Evolutionary conservation across 1,140 invertebrate species (phyloP).

Genomic region (Panagrolaimus sp.): DNA sequence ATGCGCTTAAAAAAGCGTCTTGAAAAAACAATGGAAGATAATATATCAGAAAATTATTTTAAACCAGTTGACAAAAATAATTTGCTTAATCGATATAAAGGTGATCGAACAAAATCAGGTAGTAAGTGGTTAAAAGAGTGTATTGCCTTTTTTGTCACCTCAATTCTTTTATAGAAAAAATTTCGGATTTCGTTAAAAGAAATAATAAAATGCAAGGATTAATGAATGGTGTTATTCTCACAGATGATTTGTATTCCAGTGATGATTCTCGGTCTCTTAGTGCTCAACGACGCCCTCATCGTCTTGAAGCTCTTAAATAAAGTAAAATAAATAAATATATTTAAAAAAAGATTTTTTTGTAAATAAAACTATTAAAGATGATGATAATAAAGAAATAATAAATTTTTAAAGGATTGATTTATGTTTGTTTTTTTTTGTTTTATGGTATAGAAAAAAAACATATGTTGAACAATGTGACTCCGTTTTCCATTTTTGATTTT

Average conservation of each 20-base stretch:
- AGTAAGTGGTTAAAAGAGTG: conserved; percentile 19
- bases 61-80: conserved; percentile 32
- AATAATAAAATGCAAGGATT: conserved; percentile 36
- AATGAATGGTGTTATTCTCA: conserved; percentile 52
- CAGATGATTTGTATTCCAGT: conserved; percentile 49
- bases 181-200: conserved; percentile 18
- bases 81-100: conserved; percentile 28
- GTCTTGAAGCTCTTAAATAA: conserved; percentile 2
- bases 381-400: too few species aligned
- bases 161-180: conserved; percentile 13
- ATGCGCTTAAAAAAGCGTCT: neutral
- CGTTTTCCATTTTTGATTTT: too few species aligned
- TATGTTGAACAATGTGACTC: too few species aligned
- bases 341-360: too few species aligned
- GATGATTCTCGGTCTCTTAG: conserved; percentile 6
- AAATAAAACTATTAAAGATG: too few species aligned
- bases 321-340: too few species aligned
- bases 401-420: too few species aligned
- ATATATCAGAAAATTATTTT: conserved; percentile 11
- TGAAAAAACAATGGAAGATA: neutral
- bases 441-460: too few species aligned
- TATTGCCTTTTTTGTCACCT: neutral
- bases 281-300: conserved; percentile 9
- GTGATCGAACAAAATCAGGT: conserved; percentile 16
- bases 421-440: too few species aligned